Evolutionary conservation across 2,113 vertebrate genomes (phyloP).

Genomic region (Pygoscelis adeliae): DNA sequence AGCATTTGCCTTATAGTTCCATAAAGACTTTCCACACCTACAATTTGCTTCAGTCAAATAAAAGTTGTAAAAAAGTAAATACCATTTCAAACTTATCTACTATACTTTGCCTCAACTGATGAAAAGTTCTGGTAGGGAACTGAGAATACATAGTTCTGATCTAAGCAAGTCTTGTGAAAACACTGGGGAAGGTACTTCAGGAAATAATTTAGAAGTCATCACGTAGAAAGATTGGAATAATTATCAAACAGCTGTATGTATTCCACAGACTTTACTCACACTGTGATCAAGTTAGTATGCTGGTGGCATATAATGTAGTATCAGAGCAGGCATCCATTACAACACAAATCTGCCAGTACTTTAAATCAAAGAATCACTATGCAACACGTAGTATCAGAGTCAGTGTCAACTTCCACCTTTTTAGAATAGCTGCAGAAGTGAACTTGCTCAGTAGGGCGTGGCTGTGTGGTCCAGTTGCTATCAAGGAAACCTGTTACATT

Average conservation of each 20-base stretch:
- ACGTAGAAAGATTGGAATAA: neutral
- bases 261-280: neutral
- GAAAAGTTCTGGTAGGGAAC: neutral
- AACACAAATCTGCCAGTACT: neutral
- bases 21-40: neutral
- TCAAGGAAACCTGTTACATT: neutral
- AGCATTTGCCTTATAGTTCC: neutral
- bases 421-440: neutral
- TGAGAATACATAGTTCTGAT: neutral
- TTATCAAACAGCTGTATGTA: neutral
- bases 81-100: neutral
- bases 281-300: neutral
- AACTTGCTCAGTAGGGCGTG: neutral
- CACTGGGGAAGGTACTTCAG: slow-evolving; percentile 8
- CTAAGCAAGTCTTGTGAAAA: neutral
- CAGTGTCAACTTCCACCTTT: neutral
- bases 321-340: neutral
- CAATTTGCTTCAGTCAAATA: neutral
- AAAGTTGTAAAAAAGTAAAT: neutral
- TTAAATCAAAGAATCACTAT: neutral
- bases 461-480: neutral
- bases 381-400: neutral
- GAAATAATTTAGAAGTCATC: slow-evolving; percentile 1
- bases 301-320: neutral
- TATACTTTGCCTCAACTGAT: neutral